Conservation (phyloP, 2,797 vertebrate genomes). For the Octomys mimax region DNA sequence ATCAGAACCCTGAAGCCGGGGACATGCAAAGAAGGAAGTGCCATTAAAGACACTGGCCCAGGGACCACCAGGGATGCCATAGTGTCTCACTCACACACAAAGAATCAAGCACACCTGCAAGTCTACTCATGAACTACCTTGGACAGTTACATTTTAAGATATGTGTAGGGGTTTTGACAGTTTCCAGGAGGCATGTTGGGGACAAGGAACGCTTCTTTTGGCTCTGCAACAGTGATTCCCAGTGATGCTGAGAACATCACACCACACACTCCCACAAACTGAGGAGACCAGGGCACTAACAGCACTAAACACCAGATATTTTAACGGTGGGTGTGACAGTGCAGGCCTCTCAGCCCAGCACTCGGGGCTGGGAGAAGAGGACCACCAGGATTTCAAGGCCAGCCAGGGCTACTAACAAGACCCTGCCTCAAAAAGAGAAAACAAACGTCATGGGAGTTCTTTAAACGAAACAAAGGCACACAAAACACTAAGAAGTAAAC, state of each 20-base stretch:
- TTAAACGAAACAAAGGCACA: not conserved
- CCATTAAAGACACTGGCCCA: not conserved
- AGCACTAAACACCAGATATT: not conserved
- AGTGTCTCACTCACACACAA: not conserved
- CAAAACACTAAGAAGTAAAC: accelerated
- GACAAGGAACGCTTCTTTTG: not conserved
- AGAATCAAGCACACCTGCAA: not conserved
- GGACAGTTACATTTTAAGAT: constrained; percentile 25
- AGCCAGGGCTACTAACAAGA: not conserved
- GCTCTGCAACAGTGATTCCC: not conserved
- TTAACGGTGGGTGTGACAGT: not conserved
- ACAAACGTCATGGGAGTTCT: not conserved
- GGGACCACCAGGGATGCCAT: not conserved
- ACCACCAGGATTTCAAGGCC: not conserved
- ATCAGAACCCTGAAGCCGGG: not conserved
- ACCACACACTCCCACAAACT: not conserved
- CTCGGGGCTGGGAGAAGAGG: not conserved
- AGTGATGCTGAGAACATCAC: not conserved
- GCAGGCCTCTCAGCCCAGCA: not conserved
- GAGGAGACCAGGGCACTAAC: not conserved
- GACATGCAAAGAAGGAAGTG: not conserved
- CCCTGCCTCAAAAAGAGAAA: not conserved
- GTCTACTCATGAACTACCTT: not conserved
- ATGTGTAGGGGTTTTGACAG: not conserved
- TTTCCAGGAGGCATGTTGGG: not conserved